A percentile compares a stretch with the other conserved stretches of the same genome.
Conservation (phyloP, 92 coral and sea anemone species). For the Parazoanthus swiftii region DNA sequence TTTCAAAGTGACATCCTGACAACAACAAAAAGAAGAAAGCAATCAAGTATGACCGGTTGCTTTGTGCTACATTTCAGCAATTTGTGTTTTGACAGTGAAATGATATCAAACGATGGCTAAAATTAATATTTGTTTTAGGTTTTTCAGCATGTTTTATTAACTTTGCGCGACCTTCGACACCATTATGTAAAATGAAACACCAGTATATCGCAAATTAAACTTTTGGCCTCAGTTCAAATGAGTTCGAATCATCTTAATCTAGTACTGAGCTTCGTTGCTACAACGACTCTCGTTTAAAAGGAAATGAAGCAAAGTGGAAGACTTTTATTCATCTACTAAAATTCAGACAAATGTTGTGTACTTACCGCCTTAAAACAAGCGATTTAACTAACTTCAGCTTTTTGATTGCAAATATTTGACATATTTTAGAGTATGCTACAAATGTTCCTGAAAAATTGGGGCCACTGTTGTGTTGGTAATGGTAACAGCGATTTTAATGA, state of each 20-base stretch:
- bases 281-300: background rate
- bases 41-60: background rate
- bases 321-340: background rate
- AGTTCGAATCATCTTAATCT: background rate
- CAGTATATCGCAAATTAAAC: background rate
- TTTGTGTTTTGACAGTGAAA: background rate
- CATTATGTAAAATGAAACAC: background rate
- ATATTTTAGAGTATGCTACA: background rate
- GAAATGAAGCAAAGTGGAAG: background rate
- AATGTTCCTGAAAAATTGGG: background rate
- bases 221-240: background rate
- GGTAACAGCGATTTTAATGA: background rate
- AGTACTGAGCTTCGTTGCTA: background rate
- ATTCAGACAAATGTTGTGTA: background rate
- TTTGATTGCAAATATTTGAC: background rate
- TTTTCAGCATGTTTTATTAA: background rate
- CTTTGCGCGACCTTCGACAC: background rate
- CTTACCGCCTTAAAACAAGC: background rate
- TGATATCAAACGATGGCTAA: background rate
- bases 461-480: background rate
- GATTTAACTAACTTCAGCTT: background rate
- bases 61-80: background rate
- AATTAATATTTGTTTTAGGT: background rate
- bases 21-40: background rate
- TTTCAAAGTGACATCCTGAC: constrained; percentile 3